Conservation (phyloP, 2,113 vertebrate species). For the Cisticola juncidis region DNA sequence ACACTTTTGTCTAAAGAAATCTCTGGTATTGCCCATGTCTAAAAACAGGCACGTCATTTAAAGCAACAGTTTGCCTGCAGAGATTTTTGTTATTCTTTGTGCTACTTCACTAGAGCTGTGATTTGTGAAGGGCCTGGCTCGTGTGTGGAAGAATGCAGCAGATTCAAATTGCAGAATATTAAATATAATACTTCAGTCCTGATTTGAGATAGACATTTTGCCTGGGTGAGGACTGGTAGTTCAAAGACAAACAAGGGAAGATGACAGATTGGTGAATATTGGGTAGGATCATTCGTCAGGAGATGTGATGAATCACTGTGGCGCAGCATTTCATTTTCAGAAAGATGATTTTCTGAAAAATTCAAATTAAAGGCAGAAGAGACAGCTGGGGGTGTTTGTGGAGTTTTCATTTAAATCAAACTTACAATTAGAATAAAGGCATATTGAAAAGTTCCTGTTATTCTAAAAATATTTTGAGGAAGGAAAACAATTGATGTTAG, state of each 20-base stretch:
- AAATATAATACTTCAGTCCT: neutral
- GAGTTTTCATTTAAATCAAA: constrained; percentile 36
- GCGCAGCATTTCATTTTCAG: constrained; percentile 12
- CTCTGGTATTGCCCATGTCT: neutral
- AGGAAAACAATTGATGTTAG: neutral
- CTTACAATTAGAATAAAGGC: neutral
- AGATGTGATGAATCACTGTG: constrained; percentile 2
- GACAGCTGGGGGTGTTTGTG: neutral
- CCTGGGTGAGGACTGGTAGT: neutral
- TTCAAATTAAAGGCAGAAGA: neutral
- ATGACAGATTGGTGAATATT: constrained; percentile 10
- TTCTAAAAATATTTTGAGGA: neutral
- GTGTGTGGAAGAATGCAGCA: neutral
- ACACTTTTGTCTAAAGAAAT: neutral
- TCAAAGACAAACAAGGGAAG: neutral
- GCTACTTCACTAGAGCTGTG: neutral
- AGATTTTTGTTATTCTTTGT: neutral
- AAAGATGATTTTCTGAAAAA: constrained; percentile 24
- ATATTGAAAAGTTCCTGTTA: neutral
- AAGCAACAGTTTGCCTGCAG: neutral
- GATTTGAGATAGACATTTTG: neutral
- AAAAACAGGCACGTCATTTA: neutral
- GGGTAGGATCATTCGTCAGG: constrained; percentile 12
- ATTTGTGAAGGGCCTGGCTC: neutral
- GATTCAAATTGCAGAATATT: neutral